phyloP scores from a whole-genome alignment of 2,113 vertebrate genomes.

The Thalassarche chlororhynchos region DNA sequence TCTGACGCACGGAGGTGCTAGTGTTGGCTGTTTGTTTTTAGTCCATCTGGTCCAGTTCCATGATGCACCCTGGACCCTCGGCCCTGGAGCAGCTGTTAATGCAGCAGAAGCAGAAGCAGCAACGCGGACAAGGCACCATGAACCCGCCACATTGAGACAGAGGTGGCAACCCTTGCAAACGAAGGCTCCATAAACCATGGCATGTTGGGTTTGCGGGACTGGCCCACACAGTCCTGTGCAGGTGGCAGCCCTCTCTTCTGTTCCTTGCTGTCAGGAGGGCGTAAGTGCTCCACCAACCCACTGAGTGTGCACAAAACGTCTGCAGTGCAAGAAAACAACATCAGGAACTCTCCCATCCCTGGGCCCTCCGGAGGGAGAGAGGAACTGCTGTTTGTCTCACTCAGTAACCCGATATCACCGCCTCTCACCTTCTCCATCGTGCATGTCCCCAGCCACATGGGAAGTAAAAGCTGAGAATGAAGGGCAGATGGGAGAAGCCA shows the following conservation, averaged over 20 bases:
- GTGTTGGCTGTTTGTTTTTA: conserved; percentile 67
- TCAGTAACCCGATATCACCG: conserved; percentile 74
- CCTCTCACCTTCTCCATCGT: conserved; percentile 80
- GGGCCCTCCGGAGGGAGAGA: conserved; percentile 74
- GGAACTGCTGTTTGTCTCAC: conserved; percentile 80
- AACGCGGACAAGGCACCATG: conserved; percentile 93
- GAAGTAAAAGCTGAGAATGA: conserved; percentile 75
- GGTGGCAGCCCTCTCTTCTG: conserved; percentile 87
- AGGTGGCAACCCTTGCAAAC: conserved; percentile 76
- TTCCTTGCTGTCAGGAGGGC: conserved; percentile 85
- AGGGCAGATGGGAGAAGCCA: conserved; percentile 79
- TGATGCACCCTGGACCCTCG: conserved; percentile 98
- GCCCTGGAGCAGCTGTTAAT: conserved; percentile 98
- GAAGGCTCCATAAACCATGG: conserved; percentile 83
- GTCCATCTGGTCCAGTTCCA: conserved; percentile 99
- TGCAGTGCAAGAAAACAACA: conserved; percentile 78
- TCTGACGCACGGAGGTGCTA: background rate
- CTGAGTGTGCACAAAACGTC: conserved; percentile 83
- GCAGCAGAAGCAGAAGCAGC: conserved; percentile 99
- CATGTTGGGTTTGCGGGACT: conserved; percentile 89
- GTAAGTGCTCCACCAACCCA: conserved; percentile 85
- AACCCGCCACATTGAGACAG: conserved; percentile 97
- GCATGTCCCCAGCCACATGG: conserved; percentile 79
- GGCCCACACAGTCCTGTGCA: conserved; percentile 79
- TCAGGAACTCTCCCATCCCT: conserved; percentile 77